Evolutionary conservation across 2,888 invertebrate genomes (phyloP), one percentile per base, ranked within the genome.

Genomic region (Drosophila cracens): DNA sequence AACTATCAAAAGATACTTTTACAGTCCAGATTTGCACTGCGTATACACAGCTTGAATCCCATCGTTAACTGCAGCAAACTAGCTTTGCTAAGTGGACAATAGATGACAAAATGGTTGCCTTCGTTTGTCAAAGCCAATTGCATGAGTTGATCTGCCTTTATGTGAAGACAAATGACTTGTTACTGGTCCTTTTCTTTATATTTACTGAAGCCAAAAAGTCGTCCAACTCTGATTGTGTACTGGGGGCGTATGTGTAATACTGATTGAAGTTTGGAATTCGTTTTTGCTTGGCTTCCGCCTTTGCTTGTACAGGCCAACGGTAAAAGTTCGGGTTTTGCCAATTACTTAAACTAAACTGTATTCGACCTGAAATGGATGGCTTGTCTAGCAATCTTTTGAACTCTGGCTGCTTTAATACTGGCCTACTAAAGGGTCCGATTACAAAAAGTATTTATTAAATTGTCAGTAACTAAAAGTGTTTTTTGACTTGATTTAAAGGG

Each of bases 191-290:
- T 43, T n/a, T 31, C 13, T 16, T 25, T 13, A 1, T 25, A 25
- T 64, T 38, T 34, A 33, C 16, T 66, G 46, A 16, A 51, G 34
- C 51, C 65, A 38, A 54, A 63, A 64, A 25, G 34, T 66, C 18
- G 56, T n/a, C 43, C 29, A 25, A 36, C 18, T 58, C 25, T 34
- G 7, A n/a, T 27, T 64, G 36, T 58, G 57, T 38, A 16, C 27
- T 40, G 52, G 43, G 56, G 69, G 71, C 74, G 70, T 82, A 74
- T 82, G 66, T 65, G 59, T 68, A 66, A 64, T 78, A 86, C 80
- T 71, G 81, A 81, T 74, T 72, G 70, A 60, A 31, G 18, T 38
- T 51, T 36, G n/a, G 27, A 18, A 53, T 18, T 60, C n/a, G 4
- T n/a, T n/a, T 51, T n/a, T 16, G 4, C 8, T 21, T 29, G 13